phyloP scores from a whole-genome alignment of 2,888 invertebrate species.

The Netelia inedita region DNA sequence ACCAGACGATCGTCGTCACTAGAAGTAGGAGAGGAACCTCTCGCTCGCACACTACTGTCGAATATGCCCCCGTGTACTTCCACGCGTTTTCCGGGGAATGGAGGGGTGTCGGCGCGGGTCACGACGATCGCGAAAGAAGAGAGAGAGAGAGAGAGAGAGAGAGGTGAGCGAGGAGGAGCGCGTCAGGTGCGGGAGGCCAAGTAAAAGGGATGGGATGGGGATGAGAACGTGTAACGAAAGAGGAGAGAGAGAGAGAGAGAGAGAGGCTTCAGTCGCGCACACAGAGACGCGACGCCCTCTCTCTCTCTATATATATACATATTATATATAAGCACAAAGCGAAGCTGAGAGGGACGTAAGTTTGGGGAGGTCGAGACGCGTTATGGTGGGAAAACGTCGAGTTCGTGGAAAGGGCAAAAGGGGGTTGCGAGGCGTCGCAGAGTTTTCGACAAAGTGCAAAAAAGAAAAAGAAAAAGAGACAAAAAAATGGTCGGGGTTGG shows the following conservation, averaged over 20 bases:
- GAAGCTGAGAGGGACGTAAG: conserved; percentile 34
- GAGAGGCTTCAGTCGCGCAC: conserved; percentile 39
- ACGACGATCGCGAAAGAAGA: not conserved
- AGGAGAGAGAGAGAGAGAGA: not conserved
- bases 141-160: conserved; percentile 12
- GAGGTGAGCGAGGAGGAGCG: not conserved
- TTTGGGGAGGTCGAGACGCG: conserved; percentile 38
- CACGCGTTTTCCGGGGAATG: conserved; percentile 39
- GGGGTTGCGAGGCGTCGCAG: conserved; percentile 27
- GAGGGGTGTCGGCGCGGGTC: conserved; percentile 11
- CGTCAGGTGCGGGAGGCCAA: conserved; percentile 23
- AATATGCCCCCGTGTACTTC: conserved; percentile 47
- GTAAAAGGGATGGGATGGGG: conserved; percentile 38
- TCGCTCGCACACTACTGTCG: conserved; percentile 41
- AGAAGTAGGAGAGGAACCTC: conserved; percentile 50
- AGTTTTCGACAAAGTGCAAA: conserved; percentile 67
- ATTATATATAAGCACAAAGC: conserved; percentile 17
- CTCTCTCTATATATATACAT: conserved; percentile 10
- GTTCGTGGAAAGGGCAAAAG: conserved; percentile 35
- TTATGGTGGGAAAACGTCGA: conserved; percentile 20
- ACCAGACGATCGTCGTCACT: conserved; percentile 19
- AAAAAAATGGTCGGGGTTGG: not conserved
- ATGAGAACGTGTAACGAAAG: conserved; percentile 57
- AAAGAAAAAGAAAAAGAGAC: not conserved
- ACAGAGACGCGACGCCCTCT: conserved; percentile 49